These are phyloP conservation scores for Pampus argenteus DNA, from an alignment of 2,797 vertebrate species.

Conservation along the genomic window DNA sequence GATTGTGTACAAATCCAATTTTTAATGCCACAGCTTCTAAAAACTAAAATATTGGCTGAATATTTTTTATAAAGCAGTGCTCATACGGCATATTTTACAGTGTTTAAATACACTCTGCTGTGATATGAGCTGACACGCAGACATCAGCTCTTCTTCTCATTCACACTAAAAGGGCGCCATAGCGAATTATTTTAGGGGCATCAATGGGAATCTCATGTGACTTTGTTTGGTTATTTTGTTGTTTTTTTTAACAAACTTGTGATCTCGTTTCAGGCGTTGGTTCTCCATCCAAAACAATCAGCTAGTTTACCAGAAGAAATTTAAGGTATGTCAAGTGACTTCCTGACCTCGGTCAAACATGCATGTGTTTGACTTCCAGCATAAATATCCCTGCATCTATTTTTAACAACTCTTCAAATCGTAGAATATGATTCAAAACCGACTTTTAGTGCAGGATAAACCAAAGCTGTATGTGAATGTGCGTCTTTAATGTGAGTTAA, in stretches of 20 bases:
- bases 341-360: conserved; percentile 54
- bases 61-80: no score
- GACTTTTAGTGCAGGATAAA: neutral
- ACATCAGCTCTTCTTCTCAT: conserved; percentile 3
- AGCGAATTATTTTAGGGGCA: conserved; percentile 19
- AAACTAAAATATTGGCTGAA: no score
- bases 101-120: neutral
- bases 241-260: conserved; percentile 19
- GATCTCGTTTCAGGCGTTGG: conserved; percentile 91
- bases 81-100: neutral
- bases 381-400: conserved; percentile 33
- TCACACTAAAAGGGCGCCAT: neutral
- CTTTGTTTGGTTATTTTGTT: conserved; percentile 25
- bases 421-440: conserved; percentile 24
- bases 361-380: conserved; percentile 54
- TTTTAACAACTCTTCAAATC: conserved; percentile 43
- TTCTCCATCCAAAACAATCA: conserved; percentile 99
- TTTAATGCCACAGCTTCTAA: no score
- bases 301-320: conserved; percentile 99
- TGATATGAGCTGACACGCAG: neutral
- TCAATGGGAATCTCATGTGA: conserved; percentile 38
- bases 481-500: conserved; percentile 13
- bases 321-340: conserved; percentile 90
- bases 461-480: conserved; percentile 1
- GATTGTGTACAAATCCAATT: neutral